Percentiles rank a stretch among this genome's conserved stretches.
Conservation (phyloP, 2,888 invertebrate species). For the Zelleria hepariella region DNA sequence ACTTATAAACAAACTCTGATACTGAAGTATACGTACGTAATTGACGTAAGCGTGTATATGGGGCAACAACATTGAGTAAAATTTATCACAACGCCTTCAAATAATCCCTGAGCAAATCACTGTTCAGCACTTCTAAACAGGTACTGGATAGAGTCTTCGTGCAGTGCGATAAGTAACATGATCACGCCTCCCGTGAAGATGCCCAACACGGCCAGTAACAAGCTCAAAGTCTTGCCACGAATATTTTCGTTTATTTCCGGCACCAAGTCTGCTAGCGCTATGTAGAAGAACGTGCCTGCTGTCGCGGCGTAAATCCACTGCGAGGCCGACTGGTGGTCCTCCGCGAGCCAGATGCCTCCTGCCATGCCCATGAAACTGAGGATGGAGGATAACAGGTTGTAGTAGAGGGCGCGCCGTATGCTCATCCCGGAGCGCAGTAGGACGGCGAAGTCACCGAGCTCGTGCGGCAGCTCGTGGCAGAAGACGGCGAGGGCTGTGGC, state of each 20-base stretch:
- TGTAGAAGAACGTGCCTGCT: conserved; percentile 86
- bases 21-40: neutral
- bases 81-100: conserved; percentile 25
- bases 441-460: conserved; percentile 86
- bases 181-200: conserved; percentile 78
- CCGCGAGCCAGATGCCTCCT: conserved; percentile 78
- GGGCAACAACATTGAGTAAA: conserved; percentile 20
- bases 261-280: conserved; percentile 84
- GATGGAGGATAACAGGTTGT: conserved; percentile 81
- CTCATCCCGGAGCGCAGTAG: conserved; percentile 83
- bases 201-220: conserved; percentile 76
- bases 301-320: conserved; percentile 86
- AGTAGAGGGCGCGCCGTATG: conserved; percentile 77
- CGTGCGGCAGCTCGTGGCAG: conserved; percentile 86
- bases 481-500: conserved; percentile 85
- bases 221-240: conserved; percentile 63
- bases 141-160: conserved; percentile 74
- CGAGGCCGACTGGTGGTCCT: conserved; percentile 77
- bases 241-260: conserved; percentile 73
- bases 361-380: conserved; percentile 84
- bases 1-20: neutral
- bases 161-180: conserved; percentile 81
- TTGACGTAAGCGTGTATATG: neutral
- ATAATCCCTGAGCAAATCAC: conserved; percentile 24
- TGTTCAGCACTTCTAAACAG: conserved; percentile 60